Conservation (phyloP, 2,888 invertebrate genomes). For the Buathra laborator region DNA sequence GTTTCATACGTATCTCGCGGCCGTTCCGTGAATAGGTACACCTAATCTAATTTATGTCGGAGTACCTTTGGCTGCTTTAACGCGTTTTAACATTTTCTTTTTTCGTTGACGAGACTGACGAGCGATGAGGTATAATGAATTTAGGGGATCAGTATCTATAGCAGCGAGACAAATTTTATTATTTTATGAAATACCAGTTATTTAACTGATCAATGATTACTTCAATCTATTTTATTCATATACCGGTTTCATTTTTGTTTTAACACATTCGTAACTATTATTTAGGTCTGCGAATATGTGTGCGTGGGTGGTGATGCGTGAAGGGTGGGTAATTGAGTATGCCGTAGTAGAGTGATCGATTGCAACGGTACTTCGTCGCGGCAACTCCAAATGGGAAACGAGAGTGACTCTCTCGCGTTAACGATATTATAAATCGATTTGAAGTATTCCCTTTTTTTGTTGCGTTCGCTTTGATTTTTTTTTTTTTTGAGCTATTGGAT, state of each 20-base stretch:
- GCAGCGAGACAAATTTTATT: neutral
- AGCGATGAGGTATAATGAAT: neutral
- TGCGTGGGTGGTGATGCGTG: neutral
- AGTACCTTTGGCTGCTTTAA: conserved; percentile 21
- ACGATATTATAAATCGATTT: conserved; percentile 46
- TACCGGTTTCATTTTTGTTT: conserved; percentile 12
- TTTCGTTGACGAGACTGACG: neutral
- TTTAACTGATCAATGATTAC: conserved; percentile 19
- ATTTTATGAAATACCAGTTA: neutral
- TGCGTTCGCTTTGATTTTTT: neutral
- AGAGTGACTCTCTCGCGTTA: conserved; percentile 18
- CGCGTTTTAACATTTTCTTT: neutral
- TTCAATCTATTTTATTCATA: neutral
- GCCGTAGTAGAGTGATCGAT: conserved; percentile 47
- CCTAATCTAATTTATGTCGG: conserved; percentile 71
- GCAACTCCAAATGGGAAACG: conserved; percentile 13
- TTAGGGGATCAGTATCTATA: neutral
- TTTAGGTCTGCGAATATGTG: neutral
- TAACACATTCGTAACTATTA: conserved; percentile 38
- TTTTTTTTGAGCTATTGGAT: neutral
- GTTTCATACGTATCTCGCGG: conserved; percentile 47
- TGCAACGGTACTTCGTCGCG: conserved; percentile 3
- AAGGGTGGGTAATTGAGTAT: conserved; percentile 44
- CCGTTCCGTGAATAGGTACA: conserved; percentile 63
- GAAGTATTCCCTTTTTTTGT: conserved; percentile 17